These are phyloP conservation scores for Cinclus cinclus DNA, from an alignment of 2,113 vertebrate genomes.

Conservation along the genomic window DNA sequence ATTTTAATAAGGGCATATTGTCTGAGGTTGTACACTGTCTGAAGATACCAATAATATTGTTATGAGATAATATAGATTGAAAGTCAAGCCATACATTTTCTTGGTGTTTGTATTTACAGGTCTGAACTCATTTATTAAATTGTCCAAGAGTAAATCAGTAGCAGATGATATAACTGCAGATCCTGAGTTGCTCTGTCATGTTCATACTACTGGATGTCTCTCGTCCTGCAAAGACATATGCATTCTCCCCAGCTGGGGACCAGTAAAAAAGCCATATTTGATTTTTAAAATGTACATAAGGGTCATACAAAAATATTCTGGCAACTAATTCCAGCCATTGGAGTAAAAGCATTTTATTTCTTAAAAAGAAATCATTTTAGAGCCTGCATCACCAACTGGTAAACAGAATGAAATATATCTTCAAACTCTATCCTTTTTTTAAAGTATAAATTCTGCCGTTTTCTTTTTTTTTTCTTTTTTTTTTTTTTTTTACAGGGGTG, in stretches of 20 bases:
- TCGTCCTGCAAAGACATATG: background rate
- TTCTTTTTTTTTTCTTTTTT: background rate
- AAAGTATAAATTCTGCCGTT: background rate
- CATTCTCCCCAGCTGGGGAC: rapidly evolving
- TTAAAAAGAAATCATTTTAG: background rate
- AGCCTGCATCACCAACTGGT: background rate
- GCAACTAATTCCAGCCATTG: background rate
- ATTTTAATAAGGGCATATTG: background rate
- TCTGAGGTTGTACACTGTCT: background rate
- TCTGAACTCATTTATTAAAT: background rate
- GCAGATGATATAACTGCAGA: background rate
- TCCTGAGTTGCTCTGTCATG: background rate
- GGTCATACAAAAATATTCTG: background rate
- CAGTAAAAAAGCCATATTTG: background rate
- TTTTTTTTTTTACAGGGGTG: background rate
- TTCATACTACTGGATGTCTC: background rate
- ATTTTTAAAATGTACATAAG: background rate
- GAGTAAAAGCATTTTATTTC: background rate
- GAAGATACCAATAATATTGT: background rate
- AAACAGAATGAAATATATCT: background rate
- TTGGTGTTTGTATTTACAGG: rapidly evolving
- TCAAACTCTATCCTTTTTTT: background rate
- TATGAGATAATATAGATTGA: background rate
- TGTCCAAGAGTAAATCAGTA: background rate
- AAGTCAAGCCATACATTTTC: background rate